Evolutionary conservation across 2,797 vertebrate species (phyloP), one percentile per base, ranked within the genome.

Genomic region (Pipistrellus pipistrellus): DNA sequence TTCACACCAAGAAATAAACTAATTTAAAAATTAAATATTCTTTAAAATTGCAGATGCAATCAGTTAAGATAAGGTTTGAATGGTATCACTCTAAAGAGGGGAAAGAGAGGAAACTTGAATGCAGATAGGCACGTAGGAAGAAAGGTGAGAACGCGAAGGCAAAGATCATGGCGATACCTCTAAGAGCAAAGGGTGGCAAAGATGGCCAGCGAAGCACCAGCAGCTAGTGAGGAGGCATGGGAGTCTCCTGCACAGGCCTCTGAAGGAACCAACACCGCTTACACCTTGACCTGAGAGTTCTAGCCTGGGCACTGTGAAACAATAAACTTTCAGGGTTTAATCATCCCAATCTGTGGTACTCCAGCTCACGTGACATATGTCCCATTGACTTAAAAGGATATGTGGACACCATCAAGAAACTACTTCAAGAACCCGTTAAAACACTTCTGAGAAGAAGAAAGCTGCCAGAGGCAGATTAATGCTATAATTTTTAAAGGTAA

Each of bases 11-110:
- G 46, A 94, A 91, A 75, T 32, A 62, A n/a, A 13, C 3, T 14
- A 90, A 87, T 57, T 94, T 59, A 25, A 94, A 93, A 95, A 93
- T 27, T 27, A 32, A 59, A 62, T 18, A 9, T 62, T 53, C 64
- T 38, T 3, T 35, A 69, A 80, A 86, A 62, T 27, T 68, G 15
- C n/a, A 81, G 32, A 76, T 87, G 5, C 71, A 62, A 77, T 38
- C 75, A 82, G 46, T 83, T 48, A 91, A 38, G 30, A 80, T 44
- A 91, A 38, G n/a, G 44, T 9, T 30, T 76, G 13, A 35, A 12
- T 35, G 17, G 13, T 77, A 57, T 83, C 23, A 6, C 53, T 66
- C 72, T 12, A 38, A 69, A 85, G 30, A 76, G 35, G 20, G 57
- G 25, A 32, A 57, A 82, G 30, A 66, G 35, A 15, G 57, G 21